Evolutionary conservation across 2,113 vertebrate genomes (phyloP), one percentile per base, ranked within the genome.

Genomic region (Microtus ochrogaster): DNA sequence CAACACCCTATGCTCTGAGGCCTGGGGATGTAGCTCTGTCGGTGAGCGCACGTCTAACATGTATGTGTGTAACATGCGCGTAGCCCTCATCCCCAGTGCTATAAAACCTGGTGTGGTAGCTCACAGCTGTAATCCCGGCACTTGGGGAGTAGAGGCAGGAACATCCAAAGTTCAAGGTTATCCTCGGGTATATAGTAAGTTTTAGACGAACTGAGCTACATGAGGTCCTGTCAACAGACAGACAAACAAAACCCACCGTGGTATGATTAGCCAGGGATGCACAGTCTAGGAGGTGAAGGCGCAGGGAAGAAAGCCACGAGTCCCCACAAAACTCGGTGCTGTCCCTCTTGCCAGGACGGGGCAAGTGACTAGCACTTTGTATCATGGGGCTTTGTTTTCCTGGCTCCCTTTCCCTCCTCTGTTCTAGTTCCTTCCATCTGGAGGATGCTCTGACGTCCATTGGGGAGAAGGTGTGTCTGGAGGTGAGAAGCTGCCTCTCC

Each of bases 381-480:
- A 22, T 13, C 22, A 83, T 2, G 0, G 33, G 0, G 72, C 44
- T 78, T 28, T 49, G 49, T 61, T 55, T 16, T 26, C 4, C 33
- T 3, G 72, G 55, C 41, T 5, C 52, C 90, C 68, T 44, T 0
- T 72, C 22, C 17, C 81, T 89, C 82, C n/a, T 78, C 30, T 93
- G 91, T 52, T 76, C 78, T 47, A 99, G 99, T 52, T 99, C 99
- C 88, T 99, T 99, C 87, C 98, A 94, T 79, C 96, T 98, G 66
- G 97, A 98, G 92, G 99, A 99, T 16, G 98, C 98, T 44, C 98
- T 99, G 93, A 98, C 98, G 2, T 97, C 98, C 5, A 74, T 99
- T 0, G 98, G 99, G 21, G 99, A 99, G 96, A 99, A 99, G 88
- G 98, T 99, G 94, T 99, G 99, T 89, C 98, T 98, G 49, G 99